Evolutionary conservation across 2,113 vertebrate species (phyloP), one percentile per base, ranked within the genome.

Genomic region (Motacilla tschutschensis): DNA sequence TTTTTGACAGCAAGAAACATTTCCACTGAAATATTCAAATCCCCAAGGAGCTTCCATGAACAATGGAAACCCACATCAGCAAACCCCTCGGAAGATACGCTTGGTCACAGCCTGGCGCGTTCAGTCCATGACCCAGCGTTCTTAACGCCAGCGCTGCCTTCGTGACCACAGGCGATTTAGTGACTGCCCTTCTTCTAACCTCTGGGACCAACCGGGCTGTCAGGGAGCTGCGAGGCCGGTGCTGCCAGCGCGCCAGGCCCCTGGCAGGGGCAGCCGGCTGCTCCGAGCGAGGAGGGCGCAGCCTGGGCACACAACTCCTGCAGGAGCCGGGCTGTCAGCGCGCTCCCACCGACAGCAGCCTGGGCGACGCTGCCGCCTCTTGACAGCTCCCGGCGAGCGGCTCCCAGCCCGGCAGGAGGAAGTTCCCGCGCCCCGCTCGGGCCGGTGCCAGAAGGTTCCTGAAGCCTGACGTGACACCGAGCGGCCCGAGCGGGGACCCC

Each of bases 381-480:
- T 91, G 93, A 94, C 93, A 92, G 91, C 88, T 88, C 74, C 31
- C 54, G 3, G 44, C 24, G 10, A 14, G 54, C 43, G 77, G 46
- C 87, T 69, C 31, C 8, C 59, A 21, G 19, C 78, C 31, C 41
- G 63, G 12, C 48, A 31, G 64, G 67, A 90, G 87, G 90, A 90
- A 90, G 87, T 75, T 82, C 84, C 83, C 87, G 58, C 83, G 58
- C 53, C 76, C 87, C 58, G 41, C 33, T 62, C n/a, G 66, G 55
- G 29, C 62, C 9, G 47, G 26, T 58, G 65, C 81, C 83, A 66
- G 78, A 91, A 91, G 66, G 46, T 87, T 88, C 92, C 72, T 46
- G 88, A 72, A 78, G 79, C 58, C 76, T 9, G 73, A 21, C 63
- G 43, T 8, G 79, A 72, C 83, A 26, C 71, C 62, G 81, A 35